Base-by-base conservation (phyloP, 2,113 vertebrate species). In the Rana temporaria region DNA sequence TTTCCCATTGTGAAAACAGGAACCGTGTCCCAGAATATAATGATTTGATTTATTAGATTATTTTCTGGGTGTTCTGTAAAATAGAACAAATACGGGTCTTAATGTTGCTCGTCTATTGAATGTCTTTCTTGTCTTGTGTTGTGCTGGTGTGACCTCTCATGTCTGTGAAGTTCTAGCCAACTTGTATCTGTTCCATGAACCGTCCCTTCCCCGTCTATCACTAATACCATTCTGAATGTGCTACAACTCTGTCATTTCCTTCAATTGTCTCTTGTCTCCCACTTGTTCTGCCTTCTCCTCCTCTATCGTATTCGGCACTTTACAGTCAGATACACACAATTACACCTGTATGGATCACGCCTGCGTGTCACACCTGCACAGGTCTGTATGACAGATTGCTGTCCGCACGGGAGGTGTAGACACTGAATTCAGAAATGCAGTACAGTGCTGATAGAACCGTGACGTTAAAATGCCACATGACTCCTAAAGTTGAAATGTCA, bases 281-380 rank as follows among this genome's bases (percentile, higher is more conserved):
- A 1, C 0, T 34, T 63, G 22, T n/a, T n/a, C n/a, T n/a, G n/a
- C n/a, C n/a, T n/a, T n/a, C n/a, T n/a, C 16, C 2, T 0, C 52
- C 56, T 17, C 60, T 26, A 73, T 77, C 24, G 48, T 42, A 38
- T 34, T 57, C 73, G 34, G 38, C 83, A 16, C 59, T 72, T 17
- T 14, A 68, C 19, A 79, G 64, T 11, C 19, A 18, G 52, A 68
- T 30, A 68, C 34, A 68, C 78, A 57, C n/a, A 32, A 18, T 77
- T 85, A 64, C 83, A 59, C 48, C 32, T 19, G 3, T 59, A 59
- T 63, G 20, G 12, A 0, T 11, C 48, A 56, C 57, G 67, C 73
- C 63, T 17, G 19, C 32, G 30, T 17, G 52, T 19, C 38, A 18
- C 16, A 48, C 42, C 53, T 77, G 22, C 34, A 38, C 34, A n/a